phyloP scores from a whole-genome alignment of 1,140 invertebrate genomes.

The Pectinophora gossypiella region DNA sequence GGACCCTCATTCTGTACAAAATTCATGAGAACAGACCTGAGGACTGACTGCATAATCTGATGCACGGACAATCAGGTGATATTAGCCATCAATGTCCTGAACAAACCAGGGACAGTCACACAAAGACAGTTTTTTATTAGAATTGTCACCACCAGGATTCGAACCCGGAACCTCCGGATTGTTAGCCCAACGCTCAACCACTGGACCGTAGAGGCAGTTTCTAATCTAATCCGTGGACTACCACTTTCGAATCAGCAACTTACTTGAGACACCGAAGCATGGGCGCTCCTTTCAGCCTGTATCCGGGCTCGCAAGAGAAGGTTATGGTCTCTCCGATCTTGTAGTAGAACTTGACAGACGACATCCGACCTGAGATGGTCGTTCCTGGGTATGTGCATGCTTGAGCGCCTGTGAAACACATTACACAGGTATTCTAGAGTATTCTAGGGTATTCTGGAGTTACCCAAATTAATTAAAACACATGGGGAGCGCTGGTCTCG shows the following conservation, averaged over 20 bases:
- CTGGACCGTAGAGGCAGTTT: no score
- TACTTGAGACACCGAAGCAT: constrained; percentile 84
- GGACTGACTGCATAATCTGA: no score
- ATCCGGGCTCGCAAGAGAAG: constrained; percentile 88
- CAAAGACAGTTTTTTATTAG: no score
- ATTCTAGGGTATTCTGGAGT: background rate
- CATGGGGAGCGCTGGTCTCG: no score
- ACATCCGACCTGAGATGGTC: constrained; percentile 89
- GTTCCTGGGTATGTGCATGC: constrained; percentile 91
- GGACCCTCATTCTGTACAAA: no score
- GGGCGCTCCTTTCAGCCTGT: constrained; percentile 83
- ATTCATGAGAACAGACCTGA: no score
- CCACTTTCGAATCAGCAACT: constrained; percentile 15
- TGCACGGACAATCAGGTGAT: no score
- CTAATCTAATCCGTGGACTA: background rate
- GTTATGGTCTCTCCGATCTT: constrained; percentile 89
- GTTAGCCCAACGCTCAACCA: no score
- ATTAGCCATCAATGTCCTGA: no score
- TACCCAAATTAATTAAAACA: background rate
- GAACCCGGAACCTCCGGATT: no score
- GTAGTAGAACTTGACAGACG: constrained; percentile 91
- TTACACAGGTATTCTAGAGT: background rate
- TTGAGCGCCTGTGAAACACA: constrained; percentile 79
- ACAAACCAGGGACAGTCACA: no score
- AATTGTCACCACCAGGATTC: no score